Base-by-base conservation (phyloP, 2,888 invertebrate species). In the Hypsopygia costalis region DNA sequence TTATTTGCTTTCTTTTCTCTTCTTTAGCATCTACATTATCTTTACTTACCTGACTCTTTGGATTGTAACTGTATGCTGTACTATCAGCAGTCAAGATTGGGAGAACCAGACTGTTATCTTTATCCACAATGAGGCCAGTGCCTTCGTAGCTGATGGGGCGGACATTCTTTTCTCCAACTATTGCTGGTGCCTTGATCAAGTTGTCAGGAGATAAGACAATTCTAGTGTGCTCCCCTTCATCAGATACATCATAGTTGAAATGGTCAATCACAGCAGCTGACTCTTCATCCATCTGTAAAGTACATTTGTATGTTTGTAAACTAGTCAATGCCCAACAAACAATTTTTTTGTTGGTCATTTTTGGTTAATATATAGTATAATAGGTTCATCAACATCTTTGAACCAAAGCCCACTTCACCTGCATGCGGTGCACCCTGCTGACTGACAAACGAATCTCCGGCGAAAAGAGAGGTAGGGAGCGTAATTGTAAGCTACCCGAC, bases 231-330 rank as follows among this genome's bases (percentile, higher is more conserved):
- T 96, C 92, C 1, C 98, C 99, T 47, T 92, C 91, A 83, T 99
- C 99, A 25, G 93, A 92, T 0, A 90, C 78, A 82, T 99, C 99
- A 73, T 96, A 99, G 80, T 98, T 97, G 60, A 98, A 92, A 70
- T 99, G 99, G 81, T 99, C 99, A 66, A 99, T 98, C 0, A 99
- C 97, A 10, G 94, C 92, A 1, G 98, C 96, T 20, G 96, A 95
- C 73, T 98, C 98, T 70, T 98, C 98, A 76, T 99, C 99, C 62
- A 98, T 92, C 91, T 91, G 51, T 37, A 58, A 52, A 39, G 1
- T 39, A 47, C 3, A 11, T 28, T 9, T 11, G 10, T 25, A 21
- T 21, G 10, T 3, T 43, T 36, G 7, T 11, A 33, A 20, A 16
- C 16, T n/a, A n/a, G n/a, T n/a, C n/a, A n/a, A n/a, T n/a, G n/a